Conservation (phyloP, 2,797 vertebrate genomes). For the Sternotherus odoratus region DNA sequence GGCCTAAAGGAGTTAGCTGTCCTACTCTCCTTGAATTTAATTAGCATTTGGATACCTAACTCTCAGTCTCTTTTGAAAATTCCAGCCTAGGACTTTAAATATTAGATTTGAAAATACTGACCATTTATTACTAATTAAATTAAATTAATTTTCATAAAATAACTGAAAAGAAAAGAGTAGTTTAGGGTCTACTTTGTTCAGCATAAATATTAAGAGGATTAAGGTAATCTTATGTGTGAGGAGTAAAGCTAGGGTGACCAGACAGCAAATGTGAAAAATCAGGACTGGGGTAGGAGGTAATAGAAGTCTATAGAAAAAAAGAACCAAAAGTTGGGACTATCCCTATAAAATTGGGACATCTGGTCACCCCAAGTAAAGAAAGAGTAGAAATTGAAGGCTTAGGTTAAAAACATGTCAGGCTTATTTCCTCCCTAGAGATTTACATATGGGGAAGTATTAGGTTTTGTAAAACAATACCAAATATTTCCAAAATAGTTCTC, state of each 20-base stretch:
- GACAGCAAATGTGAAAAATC: too few species aligned
- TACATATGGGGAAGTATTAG: conserved; percentile 5
- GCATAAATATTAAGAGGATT: conserved; percentile 54
- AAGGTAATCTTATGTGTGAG: conserved; percentile 33
- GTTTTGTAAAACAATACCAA: not conserved
- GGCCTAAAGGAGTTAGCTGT: not conserved
- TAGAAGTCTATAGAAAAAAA: too few species aligned
- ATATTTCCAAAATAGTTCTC: not conserved
- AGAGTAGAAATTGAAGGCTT: not conserved
- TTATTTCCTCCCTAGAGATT: conserved; percentile 15
- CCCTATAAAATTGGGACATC: too few species aligned
- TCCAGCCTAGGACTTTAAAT: not conserved
- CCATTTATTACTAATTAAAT: conserved; percentile 49
- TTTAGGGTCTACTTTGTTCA: conserved; percentile 16
- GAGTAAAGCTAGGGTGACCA: not conserved
- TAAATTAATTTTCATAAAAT: conserved; percentile 47
- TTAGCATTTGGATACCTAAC: not conserved
- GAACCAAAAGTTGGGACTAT: too few species aligned
- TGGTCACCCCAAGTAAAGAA: not conserved
- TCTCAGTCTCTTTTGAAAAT: conserved; percentile 19
- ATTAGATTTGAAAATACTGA: not conserved
- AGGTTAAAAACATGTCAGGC: conserved; percentile 7
- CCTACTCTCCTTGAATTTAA: conserved; percentile 26
- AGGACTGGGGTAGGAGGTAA: too few species aligned
- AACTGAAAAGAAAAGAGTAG: not conserved